These are phyloP conservation scores for Atrina japonica DNA, from an alignment of 2,888 invertebrate genomes.

Conservation along the genomic window DNA sequence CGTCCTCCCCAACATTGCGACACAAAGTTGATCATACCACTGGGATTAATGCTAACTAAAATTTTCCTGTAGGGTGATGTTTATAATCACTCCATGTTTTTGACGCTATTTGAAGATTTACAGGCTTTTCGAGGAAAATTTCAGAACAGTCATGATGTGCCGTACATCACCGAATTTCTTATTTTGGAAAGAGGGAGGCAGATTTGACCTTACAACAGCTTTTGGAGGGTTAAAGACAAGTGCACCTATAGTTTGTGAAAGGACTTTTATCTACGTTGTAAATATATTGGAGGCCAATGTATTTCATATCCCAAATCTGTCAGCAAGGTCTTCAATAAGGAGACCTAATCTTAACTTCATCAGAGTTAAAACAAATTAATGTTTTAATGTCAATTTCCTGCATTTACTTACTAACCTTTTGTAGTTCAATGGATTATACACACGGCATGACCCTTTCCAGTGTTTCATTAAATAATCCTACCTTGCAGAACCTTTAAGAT, in stretches of 20 bases:
- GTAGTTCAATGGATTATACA: not conserved
- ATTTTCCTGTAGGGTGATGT: not conserved
- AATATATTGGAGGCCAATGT: not conserved
- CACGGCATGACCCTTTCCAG: conserved; percentile 7
- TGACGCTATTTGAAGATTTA: not conserved
- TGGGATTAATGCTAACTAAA: not conserved
- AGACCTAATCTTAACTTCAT: not conserved
- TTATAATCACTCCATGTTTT: not conserved
- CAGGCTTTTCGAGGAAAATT: not conserved
- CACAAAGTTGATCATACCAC: not conserved
- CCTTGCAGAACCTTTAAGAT: not conserved
- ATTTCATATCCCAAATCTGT: not conserved
- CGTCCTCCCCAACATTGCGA: not conserved
- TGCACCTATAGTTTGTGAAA: not conserved
- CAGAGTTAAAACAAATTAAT: not conserved
- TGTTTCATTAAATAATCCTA: not conserved
- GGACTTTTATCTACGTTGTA: too few relatives aligned
- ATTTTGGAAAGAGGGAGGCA: not conserved
- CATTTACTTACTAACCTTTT: not conserved
- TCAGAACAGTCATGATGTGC: not conserved
- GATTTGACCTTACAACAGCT: not conserved
- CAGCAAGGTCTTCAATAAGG: not conserved
- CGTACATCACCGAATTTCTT: not conserved
- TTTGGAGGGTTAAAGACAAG: not conserved
- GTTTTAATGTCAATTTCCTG: not conserved